A percentile compares a stretch with the other conserved stretches of the same genome.
These are phyloP conservation scores for Schizaphis graminum DNA, from an alignment of 2,888 invertebrate genomes.

Conservation along the genomic window DNA sequence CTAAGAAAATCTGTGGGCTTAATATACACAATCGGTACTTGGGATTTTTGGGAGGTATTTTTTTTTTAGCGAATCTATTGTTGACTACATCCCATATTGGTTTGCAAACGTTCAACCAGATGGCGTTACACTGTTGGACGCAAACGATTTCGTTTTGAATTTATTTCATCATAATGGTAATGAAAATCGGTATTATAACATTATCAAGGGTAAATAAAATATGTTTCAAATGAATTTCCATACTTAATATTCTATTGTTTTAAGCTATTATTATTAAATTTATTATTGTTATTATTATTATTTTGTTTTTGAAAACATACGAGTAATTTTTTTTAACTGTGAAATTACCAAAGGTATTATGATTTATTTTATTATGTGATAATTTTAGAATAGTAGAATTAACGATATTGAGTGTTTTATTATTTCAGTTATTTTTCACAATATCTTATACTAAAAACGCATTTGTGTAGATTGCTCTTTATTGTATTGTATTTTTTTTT, in stretches of 20 bases:
- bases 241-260: too few species aligned
- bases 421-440: background rate
- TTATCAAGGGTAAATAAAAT: background rate
- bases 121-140: background rate
- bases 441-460: background rate
- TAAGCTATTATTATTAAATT: too few species aligned
- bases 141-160: background rate
- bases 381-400: background rate
- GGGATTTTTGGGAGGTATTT: background rate
- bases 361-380: background rate
- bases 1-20: background rate
- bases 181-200: background rate
- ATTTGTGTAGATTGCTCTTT: background rate
- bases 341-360: background rate
- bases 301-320: background rate
- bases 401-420: background rate
- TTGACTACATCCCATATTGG: background rate
- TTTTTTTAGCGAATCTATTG: background rate
- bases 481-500: background rate
- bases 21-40: background rate
- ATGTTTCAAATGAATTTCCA: background rate
- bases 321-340: background rate
- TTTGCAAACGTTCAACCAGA: background rate
- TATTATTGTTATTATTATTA: background rate
- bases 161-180: background rate